Evolutionary conservation across 2,797 vertebrate genomes (phyloP).

Genomic region (Megaceryle alcyon): DNA sequence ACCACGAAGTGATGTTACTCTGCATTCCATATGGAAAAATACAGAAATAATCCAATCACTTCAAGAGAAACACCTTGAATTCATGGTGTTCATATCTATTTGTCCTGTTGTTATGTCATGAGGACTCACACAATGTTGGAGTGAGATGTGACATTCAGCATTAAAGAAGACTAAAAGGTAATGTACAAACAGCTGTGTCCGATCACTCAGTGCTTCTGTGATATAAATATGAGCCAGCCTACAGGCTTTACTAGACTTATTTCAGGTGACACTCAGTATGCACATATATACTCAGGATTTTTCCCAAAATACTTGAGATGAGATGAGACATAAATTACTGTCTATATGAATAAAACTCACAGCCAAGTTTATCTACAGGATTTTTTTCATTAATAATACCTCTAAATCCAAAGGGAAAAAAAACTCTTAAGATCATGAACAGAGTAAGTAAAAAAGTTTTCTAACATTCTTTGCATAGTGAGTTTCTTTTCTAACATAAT

Average conservation of each 20-base stretch:
- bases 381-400: constrained; percentile 31
- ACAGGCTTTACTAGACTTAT: neutral
- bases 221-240: neutral
- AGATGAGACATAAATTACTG: constrained; percentile 11
- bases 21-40: constrained; percentile 28
- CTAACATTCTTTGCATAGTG: neutral
- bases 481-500: constrained; percentile 35
- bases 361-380: neutral
- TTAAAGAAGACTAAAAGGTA: neutral
- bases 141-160: neutral
- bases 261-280: neutral
- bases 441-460: neutral
- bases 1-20: neutral
- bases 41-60: constrained; percentile 17
- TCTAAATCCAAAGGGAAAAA: neutral
- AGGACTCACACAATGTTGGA: neutral
- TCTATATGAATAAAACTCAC: constrained; percentile 2
- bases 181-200: neutral
- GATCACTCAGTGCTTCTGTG: neutral
- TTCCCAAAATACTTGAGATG: neutral
- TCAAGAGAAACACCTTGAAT: neutral
- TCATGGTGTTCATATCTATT: neutral
- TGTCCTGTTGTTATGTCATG: neutral
- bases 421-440: neutral
- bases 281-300: neutral